Percentiles rank a stretch among this genome's conserved stretches.
phyloP scores from a whole-genome alignment of 2,888 invertebrate species.

The Morpho helenor region DNA sequence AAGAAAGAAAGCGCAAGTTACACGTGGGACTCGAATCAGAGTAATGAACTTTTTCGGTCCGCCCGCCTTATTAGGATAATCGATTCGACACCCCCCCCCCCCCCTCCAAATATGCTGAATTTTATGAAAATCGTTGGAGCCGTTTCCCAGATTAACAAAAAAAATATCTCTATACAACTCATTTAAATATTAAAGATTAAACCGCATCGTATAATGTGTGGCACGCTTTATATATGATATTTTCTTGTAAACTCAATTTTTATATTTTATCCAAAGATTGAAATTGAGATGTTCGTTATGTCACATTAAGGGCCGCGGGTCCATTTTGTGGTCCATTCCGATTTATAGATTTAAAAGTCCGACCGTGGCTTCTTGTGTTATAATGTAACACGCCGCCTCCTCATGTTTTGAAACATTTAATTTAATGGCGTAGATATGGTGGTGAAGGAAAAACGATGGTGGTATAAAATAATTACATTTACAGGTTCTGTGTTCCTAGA shows the following conservation, averaged over 20 bases:
- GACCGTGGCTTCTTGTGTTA: slow-evolving; percentile 33
- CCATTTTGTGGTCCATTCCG: slow-evolving; percentile 31
- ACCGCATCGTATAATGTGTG: slow-evolving; percentile 30
- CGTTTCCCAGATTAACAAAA: no score
- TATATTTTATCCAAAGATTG: slow-evolving; percentile 66
- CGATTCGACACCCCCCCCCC: no score
- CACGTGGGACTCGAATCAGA: no score
- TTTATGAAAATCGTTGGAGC: no score
- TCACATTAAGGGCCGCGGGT: slow-evolving; percentile 8
- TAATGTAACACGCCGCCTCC: slow-evolving; percentile 22
- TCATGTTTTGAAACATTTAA: slow-evolving; percentile 25
- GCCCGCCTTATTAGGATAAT: no score
- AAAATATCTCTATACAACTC: no score
- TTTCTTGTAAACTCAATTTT: slow-evolving; percentile 59
- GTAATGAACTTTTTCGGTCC: no score
- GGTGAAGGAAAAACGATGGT: slow-evolving; percentile 1
- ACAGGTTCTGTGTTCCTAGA: no score
- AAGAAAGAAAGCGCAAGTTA: no score
- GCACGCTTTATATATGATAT: slow-evolving; percentile 37
- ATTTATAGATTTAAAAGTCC: slow-evolving; percentile 29
- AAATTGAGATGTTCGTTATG: slow-evolving; percentile 60
- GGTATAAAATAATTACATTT: slow-evolving; percentile 1
- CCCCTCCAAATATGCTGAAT: no score
- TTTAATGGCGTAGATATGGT: slow-evolving; percentile 14
- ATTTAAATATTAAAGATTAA: no score